Conservation (phyloP, 2,888 invertebrate genomes). For the Pedicia rivosa region DNA sequence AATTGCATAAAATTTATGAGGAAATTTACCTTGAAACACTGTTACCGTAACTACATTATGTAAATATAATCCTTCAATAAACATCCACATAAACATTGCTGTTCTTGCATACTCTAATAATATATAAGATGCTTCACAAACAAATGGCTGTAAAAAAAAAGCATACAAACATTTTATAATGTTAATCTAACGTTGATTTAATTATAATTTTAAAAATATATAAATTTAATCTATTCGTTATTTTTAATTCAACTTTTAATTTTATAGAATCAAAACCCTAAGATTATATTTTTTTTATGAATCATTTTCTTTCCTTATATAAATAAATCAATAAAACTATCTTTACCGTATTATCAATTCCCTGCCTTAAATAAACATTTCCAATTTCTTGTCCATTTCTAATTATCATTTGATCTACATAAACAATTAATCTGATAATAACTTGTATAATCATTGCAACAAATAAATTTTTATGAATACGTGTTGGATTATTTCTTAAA, state of each 20-base stretch:
- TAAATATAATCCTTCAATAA: conserved; percentile 81
- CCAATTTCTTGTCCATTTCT: conserved; percentile 25
- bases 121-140: conserved; percentile 65
- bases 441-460: conserved; percentile 67
- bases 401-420: conserved; percentile 53
- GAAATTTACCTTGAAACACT: conserved; percentile 43
- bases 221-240: too few species aligned
- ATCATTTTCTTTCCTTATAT: neutral
- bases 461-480: conserved; percentile 75
- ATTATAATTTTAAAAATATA: too few species aligned
- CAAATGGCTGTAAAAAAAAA: conserved; percentile 43
- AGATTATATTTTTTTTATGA: too few species aligned
- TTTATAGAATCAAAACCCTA: too few species aligned
- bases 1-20: conserved; percentile 41
- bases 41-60: conserved; percentile 69
- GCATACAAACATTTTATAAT: too few species aligned
- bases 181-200: too few species aligned
- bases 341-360: conserved; percentile 54
- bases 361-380: conserved; percentile 24
- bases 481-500: conserved; percentile 64
- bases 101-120: conserved; percentile 78
- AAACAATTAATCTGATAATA: conserved; percentile 50
- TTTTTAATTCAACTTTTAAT: too few species aligned
- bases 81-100: conserved; percentile 95
- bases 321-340: conserved; percentile 12